These are phyloP conservation scores for Rhinogobius similis DNA, from an alignment of 2,113 vertebrate species.

Conservation along the genomic window DNA sequence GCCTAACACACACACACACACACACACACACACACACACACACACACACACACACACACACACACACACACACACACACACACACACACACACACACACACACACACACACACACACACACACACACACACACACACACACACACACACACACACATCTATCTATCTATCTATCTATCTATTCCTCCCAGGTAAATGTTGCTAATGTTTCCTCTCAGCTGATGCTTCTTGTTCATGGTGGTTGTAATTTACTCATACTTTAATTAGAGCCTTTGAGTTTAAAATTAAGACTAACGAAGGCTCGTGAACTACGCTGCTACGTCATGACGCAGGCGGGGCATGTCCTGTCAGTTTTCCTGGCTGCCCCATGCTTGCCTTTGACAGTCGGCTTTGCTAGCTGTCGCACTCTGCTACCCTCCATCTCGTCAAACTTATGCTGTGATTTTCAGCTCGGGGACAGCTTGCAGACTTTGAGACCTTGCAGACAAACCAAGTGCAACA, in stretches of 20 bases:
- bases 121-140: no score
- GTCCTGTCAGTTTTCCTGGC: constrained; percentile 10
- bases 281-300: background rate
- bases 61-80: no score
- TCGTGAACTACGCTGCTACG: constrained; percentile 37
- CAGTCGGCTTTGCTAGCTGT: constrained; percentile 28
- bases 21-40: no score
- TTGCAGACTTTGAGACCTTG: background rate
- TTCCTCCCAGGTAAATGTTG: background rate
- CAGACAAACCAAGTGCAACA: constrained; percentile 1
- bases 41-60: no score
- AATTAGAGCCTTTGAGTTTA: background rate
- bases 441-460: constrained; percentile 6
- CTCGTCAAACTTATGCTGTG: background rate
- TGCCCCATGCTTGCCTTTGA: constrained; percentile 21
- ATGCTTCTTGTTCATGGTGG: background rate
- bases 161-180: no score
- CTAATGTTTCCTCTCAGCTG: background rate
- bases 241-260: background rate
- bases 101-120: no score
- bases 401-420: fast-evolving
- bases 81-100: no score
- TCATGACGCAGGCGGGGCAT: constrained; percentile 36
- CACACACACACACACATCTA: no score
- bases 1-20: no score